Evolutionary conservation across 1,140 invertebrate species (phyloP).

Genomic region (Solenopsis fugax): DNA sequence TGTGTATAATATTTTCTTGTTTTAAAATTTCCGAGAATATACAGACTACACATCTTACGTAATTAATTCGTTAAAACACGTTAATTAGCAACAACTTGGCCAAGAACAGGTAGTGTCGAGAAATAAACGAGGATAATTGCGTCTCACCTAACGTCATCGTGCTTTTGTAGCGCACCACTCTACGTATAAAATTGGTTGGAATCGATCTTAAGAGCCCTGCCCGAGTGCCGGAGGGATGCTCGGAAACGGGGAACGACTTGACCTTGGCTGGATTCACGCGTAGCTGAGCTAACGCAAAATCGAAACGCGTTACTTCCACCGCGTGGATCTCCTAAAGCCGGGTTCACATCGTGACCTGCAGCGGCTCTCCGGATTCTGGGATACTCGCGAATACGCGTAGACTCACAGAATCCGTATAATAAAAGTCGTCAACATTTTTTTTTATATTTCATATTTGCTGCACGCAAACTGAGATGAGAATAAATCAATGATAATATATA

Average conservation of each 20-base stretch:
- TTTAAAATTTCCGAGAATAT: background rate
- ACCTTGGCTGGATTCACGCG: conserved; percentile 87
- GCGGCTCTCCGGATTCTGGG: conserved; percentile 52
- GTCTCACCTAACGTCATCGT: conserved; percentile 64
- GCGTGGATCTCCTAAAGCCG: conserved; percentile 86
- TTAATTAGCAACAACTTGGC: conserved; percentile 9
- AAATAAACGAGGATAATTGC: conserved; percentile 57
- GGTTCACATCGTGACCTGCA: conserved; percentile 83
- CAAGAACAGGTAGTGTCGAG: background rate
- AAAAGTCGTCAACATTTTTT: background rate
- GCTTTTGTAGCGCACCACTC: conserved; percentile 65
- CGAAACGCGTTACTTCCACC: conserved; percentile 87
- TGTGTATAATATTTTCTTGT: background rate
- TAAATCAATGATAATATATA: background rate
- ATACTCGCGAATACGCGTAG: background rate
- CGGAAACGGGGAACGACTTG: conserved; percentile 85
- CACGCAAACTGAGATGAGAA: background rate
- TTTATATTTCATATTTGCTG: background rate
- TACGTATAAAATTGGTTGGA: conserved; percentile 76
- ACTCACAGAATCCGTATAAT: background rate
- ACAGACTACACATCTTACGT: background rate
- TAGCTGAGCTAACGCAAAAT: conserved; percentile 87
- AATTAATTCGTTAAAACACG: conserved; percentile 10
- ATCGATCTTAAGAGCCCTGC: conserved; percentile 76
- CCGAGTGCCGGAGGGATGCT: conserved; percentile 77